These are phyloP conservation scores for Serripes groenlandicus DNA, from an alignment of 2,888 invertebrate species.

Conservation along the genomic window DNA sequence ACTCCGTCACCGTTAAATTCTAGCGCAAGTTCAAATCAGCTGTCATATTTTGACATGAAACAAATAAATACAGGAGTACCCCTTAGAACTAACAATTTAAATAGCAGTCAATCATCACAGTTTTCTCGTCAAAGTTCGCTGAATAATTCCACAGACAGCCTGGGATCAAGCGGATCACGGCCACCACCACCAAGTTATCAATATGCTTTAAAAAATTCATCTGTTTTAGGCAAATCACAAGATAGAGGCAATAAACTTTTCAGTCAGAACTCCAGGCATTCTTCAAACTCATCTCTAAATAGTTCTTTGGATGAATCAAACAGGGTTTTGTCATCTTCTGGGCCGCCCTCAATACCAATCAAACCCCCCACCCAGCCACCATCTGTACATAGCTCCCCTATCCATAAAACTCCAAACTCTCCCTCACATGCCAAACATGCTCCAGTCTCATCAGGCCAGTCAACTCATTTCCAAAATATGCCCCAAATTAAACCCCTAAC, in stretches of 20 bases:
- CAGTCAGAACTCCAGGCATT: constrained; percentile 26
- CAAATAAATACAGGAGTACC: constrained; percentile 28
- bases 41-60: constrained; percentile 59
- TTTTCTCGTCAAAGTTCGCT: constrained; percentile 44
- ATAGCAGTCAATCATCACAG: constrained; percentile 29
- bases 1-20: constrained; percentile 64
- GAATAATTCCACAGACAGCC: constrained; percentile 57
- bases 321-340: not conserved
- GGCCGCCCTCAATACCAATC: not conserved
- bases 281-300: constrained; percentile 51
- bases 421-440: not conserved
- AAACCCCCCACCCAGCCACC: not conserved
- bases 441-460: not conserved
- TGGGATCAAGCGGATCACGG: constrained; percentile 25
- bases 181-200: constrained; percentile 65
- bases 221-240: constrained; percentile 15
- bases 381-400: not conserved
- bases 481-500: constrained; percentile 12
- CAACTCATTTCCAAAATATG: constrained; percentile 14
- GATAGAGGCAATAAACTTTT: constrained; percentile 13
- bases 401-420: not conserved
- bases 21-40: constrained; percentile 59
- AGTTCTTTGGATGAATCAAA: constrained; percentile 52
- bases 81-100: constrained; percentile 14
- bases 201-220: constrained; percentile 61